Conservation (phyloP, 2,888 invertebrate genomes). For the Caenorhabditis parvicauda region DNA sequence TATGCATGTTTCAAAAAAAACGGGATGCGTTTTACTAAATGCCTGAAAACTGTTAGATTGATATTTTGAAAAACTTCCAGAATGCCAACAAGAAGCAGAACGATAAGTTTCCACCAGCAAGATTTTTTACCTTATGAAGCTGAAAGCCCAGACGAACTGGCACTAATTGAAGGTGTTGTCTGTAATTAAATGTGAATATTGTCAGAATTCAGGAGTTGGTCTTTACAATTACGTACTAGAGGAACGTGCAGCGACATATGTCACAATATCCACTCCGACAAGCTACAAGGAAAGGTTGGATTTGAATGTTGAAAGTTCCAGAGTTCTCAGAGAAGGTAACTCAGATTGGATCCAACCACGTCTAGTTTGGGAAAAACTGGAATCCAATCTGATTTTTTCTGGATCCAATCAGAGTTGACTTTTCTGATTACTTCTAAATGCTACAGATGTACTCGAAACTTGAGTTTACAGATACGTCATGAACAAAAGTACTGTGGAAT, state of each 20-base stretch:
- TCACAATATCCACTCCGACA: constrained; percentile 62
- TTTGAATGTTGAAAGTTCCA: neutral
- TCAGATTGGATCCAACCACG: too few species aligned
- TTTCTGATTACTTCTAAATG: too few species aligned
- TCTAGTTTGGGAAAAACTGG: too few species aligned
- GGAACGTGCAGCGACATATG: constrained; percentile 66
- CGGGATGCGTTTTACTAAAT: too few species aligned
- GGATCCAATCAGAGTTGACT: too few species aligned
- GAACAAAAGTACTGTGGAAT: too few species aligned
- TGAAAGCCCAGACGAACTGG: constrained; percentile 93
- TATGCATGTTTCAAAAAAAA: too few species aligned
- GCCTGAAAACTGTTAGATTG: neutral
- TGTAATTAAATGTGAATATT: neutral
- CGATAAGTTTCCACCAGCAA: constrained; percentile 18
- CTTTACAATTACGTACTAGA: constrained; percentile 48
- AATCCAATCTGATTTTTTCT: too few species aligned
- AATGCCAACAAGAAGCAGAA: constrained; percentile 14
- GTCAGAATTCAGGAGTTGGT: constrained; percentile 23
- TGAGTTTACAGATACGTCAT: too few species aligned
- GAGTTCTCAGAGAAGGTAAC: too few species aligned
- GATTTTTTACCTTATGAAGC: constrained; percentile 75
- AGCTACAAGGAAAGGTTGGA: constrained; percentile 15
- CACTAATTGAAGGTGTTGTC: constrained; percentile 79
- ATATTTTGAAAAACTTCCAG: constrained; percentile 6
- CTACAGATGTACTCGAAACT: too few species aligned